Evolutionary conservation across 2,888 invertebrate genomes (phyloP), one percentile per base, ranked within the genome.

Genomic region (Sphaerophoria rueppellii): DNA sequence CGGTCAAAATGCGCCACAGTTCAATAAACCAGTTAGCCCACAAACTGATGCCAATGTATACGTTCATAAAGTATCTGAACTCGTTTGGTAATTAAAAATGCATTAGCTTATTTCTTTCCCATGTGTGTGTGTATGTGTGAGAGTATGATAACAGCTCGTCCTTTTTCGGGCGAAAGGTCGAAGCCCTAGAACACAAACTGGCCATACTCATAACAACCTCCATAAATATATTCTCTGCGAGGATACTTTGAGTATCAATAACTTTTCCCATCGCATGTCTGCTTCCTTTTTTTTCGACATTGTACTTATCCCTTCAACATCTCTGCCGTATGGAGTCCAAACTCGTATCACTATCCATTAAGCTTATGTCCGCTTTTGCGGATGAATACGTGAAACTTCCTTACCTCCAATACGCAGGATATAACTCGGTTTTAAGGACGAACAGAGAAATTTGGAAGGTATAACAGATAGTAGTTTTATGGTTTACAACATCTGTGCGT

Each of bases 41-140:
- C 46, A 50, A 65, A 14, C 50, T 50, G n/a, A 35, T 50, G 50
- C 24, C 24, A 24, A 24, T 24, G 24, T 24, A 24, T 24, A 24
- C 24, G 24, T 24, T 2, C 16, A 50, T 43, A 9, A 11, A 43
- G 43, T 43, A 43, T 11, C 37, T 65, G 35, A 40, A 54, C 24
- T 46, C 37, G 34, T 57, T 61, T 12, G 55, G 82, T 79, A 75
- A 83, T 83, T 83, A 79, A 83, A 79, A 79, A 54, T 61, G 67
- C 82, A 78, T 79, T 78, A 82, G 78, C 52, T 37, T 1, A 37
- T 52, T 40, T 40, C 37, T 48, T 40, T 46, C 71, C 50, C 34
- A 14, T 50, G 4, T 5, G 11, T 6, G 43, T 43, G 12, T 35
- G n/a, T 34, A 60, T 67, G 54, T 58, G 69, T 57, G 78, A 52